Conservation (phyloP, 2,797 vertebrate genomes). For the Enteromius viviparus region DNA sequence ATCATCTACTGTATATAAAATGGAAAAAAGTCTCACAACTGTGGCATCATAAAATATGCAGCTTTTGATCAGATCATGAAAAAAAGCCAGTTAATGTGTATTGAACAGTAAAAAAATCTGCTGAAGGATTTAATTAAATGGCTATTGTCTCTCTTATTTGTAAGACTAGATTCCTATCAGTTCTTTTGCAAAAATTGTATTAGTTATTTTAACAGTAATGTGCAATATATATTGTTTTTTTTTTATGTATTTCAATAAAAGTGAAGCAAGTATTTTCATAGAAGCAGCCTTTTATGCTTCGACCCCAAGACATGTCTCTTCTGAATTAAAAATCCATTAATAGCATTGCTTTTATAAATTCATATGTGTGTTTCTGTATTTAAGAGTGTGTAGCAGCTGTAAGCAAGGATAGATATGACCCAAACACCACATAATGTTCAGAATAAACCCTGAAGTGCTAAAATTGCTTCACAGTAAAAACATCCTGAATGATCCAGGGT, state of each 20-base stretch:
- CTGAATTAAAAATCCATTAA: not conserved
- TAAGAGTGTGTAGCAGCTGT: not conserved
- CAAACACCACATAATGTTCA: constrained; percentile 7
- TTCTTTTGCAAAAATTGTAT: not conserved
- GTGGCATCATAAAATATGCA: not conserved
- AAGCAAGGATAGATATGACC: not conserved
- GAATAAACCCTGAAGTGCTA: constrained; percentile 36
- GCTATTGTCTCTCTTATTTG: not conserved
- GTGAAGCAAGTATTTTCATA: not conserved
- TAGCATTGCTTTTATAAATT: not conserved
- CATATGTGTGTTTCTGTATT: not conserved
- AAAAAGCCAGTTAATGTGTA: not conserved
- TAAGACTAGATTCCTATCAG: not conserved
- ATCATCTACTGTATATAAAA: not conserved
- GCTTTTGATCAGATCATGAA: not conserved
- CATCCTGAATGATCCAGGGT: constrained; percentile 30
- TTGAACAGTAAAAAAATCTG: not conserved
- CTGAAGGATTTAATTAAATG: not conserved
- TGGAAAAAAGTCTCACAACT: not conserved
- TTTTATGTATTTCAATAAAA: not conserved
- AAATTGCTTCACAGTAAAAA: constrained; percentile 25
- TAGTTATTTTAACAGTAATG: not conserved
- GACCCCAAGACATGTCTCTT: not conserved
- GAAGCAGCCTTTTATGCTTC: not conserved
- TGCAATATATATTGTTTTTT: not conserved